Evolutionary conservation across 2,888 invertebrate species (phyloP).

Genomic region (Prenolepis imparis): DNA sequence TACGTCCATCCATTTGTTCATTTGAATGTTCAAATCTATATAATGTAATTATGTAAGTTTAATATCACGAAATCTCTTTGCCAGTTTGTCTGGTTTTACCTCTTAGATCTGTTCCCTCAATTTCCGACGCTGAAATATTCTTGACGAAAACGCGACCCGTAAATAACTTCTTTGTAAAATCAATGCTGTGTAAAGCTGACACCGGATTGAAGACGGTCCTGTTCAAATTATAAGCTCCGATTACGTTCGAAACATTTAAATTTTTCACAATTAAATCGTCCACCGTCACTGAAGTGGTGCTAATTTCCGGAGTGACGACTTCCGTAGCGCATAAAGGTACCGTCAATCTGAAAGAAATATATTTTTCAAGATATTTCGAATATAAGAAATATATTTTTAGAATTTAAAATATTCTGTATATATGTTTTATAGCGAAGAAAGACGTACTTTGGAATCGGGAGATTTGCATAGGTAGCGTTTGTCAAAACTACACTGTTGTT

Average conservation of each 20-base stretch:
- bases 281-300: slow-evolving; percentile 70
- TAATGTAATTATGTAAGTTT: not conserved
- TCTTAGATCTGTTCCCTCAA: slow-evolving; percentile 40
- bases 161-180: slow-evolving; percentile 68
- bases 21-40: slow-evolving; percentile 59
- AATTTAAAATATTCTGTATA: not conserved
- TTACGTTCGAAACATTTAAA: slow-evolving; percentile 69
- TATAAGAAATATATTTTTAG: slow-evolving; percentile 36
- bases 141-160: slow-evolving; percentile 64
- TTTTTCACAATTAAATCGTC: slow-evolving; percentile 67
- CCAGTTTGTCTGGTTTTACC: slow-evolving; percentile 50
- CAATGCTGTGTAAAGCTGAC: slow-evolving; percentile 63
- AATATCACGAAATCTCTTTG: not conserved
- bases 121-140: slow-evolving; percentile 34
- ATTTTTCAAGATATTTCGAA: not conserved
- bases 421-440: not conserved
- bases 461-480: slow-evolving; percentile 60
- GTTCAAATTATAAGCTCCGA: slow-evolving; percentile 70
- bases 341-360: slow-evolving; percentile 68
- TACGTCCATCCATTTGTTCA: slow-evolving; percentile 71
- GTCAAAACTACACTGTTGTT: slow-evolving; percentile 82
- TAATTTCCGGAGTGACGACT: slow-evolving; percentile 70
- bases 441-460: slow-evolving; percentile 73
- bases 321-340: slow-evolving; percentile 69
- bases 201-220: slow-evolving; percentile 64